Evolutionary conservation across 2,888 invertebrate genomes (phyloP).

Genomic region (Tanaodytes sp.): DNA sequence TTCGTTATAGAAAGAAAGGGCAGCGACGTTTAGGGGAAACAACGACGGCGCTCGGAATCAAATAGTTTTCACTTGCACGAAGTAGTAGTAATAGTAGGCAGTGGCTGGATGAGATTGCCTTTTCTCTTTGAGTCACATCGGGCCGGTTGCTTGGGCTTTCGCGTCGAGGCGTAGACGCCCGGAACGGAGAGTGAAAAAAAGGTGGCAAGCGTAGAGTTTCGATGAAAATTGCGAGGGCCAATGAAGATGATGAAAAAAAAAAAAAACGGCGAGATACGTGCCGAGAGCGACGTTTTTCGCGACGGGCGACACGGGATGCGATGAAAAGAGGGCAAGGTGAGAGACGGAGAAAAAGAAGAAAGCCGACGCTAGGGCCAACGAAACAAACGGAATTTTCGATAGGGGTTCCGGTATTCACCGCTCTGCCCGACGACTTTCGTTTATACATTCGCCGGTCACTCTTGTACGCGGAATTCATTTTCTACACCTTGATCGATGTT

Average conservation of each 20-base stretch:
- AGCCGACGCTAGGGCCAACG: conserved; percentile 45
- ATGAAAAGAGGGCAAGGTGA: conserved; percentile 25
- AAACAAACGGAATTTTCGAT: conserved; percentile 69
- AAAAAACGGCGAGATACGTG: conserved; percentile 24
- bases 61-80: conserved; percentile 50
- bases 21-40: conserved; percentile 43
- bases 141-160: conserved; percentile 42
- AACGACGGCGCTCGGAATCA: conserved; percentile 47
- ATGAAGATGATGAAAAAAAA: conserved; percentile 34
- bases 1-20: conserved; percentile 14
- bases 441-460: conserved; percentile 37
- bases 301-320: conserved; percentile 16
- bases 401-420: conserved; percentile 65
- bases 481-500: no score
- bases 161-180: conserved; percentile 24
- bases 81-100: conserved; percentile 50
- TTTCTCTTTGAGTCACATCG: conserved; percentile 53
- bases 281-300: conserved; percentile 32
- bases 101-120: conserved; percentile 53
- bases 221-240: conserved; percentile 48
- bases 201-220: conserved; percentile 66
- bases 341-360: conserved; percentile 33
- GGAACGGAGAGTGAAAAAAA: conserved; percentile 29
- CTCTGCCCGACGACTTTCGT: conserved; percentile 58
- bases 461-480: conserved; percentile 28